A percentile compares a stretch with the other conserved stretches of the same genome.
These are phyloP conservation scores for Deroplatys truncata DNA, from an alignment of 2,888 invertebrate species.

Conservation along the genomic window DNA sequence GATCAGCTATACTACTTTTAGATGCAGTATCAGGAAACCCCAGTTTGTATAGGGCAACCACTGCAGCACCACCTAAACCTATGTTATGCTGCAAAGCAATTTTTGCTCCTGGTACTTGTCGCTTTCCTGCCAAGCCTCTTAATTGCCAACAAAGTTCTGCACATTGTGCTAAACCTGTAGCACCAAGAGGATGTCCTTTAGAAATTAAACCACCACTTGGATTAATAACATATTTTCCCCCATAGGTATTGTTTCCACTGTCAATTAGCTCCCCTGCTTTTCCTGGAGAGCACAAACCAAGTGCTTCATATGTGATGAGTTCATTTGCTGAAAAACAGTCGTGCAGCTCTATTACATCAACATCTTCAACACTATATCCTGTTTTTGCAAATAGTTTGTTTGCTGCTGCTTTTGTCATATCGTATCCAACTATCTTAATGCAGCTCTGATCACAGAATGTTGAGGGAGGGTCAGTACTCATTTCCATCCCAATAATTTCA, in stretches of 20 bases:
- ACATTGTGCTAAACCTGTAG: slow-evolving; percentile 88
- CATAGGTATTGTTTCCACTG: slow-evolving; percentile 93
- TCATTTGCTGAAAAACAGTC: slow-evolving; percentile 99
- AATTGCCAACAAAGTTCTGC: slow-evolving; percentile 86
- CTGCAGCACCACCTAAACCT: slow-evolving; percentile 92
- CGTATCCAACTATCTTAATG: slow-evolving; percentile 81
- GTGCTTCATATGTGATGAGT: slow-evolving; percentile 93
- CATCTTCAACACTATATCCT: slow-evolving; percentile 70
- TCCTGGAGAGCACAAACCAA: slow-evolving; percentile 86
- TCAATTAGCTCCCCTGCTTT: slow-evolving; percentile 91
- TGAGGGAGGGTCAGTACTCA: slow-evolving; percentile 86
- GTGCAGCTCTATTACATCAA: slow-evolving; percentile 93
- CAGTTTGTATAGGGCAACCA: slow-evolving; percentile 82
- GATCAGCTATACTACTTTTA: slow-evolving; percentile 35
- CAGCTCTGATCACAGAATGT: slow-evolving; percentile 79
- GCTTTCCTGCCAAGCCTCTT: slow-evolving; percentile 70
- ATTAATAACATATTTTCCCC: slow-evolving; percentile 94
- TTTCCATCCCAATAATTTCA: slow-evolving; percentile 95
- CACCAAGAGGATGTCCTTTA: slow-evolving; percentile 96
- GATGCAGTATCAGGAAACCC: slow-evolving; percentile 59
- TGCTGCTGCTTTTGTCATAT: slow-evolving; percentile 86
- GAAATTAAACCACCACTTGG: slow-evolving; percentile 98
- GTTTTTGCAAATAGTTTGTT: slow-evolving; percentile 70
- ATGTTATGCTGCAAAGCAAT: slow-evolving; percentile 94
- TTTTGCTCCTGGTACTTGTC: slow-evolving; percentile 75